Base-by-base conservation (phyloP, 2,113 vertebrate genomes). In the Patagioenas fasciata region DNA sequence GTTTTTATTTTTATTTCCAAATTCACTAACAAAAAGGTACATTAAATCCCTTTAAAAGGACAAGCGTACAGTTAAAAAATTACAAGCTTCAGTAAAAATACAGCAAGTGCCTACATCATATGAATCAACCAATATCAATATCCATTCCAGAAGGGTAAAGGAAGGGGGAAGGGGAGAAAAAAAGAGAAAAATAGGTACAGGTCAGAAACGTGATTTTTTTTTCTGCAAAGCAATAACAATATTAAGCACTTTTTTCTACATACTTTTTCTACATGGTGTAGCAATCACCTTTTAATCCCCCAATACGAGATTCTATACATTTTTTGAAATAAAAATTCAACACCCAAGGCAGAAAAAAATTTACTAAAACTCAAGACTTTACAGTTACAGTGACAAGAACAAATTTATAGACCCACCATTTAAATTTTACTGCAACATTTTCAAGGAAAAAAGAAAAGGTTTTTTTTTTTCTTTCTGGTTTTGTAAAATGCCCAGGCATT, bases 401-500 rank as follows among this genome's bases (percentile, higher is more conserved):
- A 99, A 98, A 98, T 98, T 99, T 98, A 99, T 98, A 99, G 99
- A 99, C 99, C 99, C 99, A 99, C 99, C 98, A 98, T 99, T 99
- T 98, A 99, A 99, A 98, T 98, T 98, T 98, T 98, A 99, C 98
- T 99, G 98, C 97, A 98, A 99, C 98, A 98, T 98, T 98, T 98
- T 98, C 98, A 98, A 98, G 98, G 98, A 98, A 98, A 98, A 98
- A 97, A 98, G 97, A 96, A 97, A 95, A 47, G 58, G 44, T 97
- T 95, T 97, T 97, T 98, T 98, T 98, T 98, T 98, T 98, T 98
- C 98, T 98, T 98, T 98, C 97, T 98, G 97, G 97, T 99, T 99
- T 98, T 99, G 98, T 99, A 98, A 99, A 99, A 99, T 99, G 99
- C 99, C 99, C 99, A 99, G 98, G 99, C 99, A 99, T 99, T 99